A percentile compares a stretch with the other conserved stretches of the same genome.
These are phyloP conservation scores for Pterophyllum scalare DNA, from an alignment of 2,113 vertebrate species.

Conservation along the genomic window DNA sequence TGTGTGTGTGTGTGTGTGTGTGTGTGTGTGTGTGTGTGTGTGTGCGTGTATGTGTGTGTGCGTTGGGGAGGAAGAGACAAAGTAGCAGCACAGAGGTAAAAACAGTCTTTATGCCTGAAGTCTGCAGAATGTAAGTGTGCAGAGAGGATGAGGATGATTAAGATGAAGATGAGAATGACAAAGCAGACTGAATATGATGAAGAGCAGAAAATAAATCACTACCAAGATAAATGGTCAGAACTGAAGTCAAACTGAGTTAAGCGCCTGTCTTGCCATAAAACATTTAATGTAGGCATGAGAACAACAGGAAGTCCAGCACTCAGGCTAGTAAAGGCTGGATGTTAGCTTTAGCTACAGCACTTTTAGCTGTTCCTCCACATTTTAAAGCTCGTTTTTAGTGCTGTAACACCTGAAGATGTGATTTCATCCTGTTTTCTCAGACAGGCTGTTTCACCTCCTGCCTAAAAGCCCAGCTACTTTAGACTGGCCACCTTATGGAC, in stretches of 20 bases:
- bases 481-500: not conserved
- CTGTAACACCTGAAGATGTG: not conserved
- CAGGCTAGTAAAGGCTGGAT: not conserved
- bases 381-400: too few species aligned
- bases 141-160: constrained; percentile 2
- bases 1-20: constrained; percentile 18
- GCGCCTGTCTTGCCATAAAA: not conserved
- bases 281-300: not conserved
- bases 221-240: not conserved
- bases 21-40: constrained; percentile 19
- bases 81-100: constrained; percentile 43
- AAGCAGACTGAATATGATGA: not conserved
- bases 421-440: not conserved
- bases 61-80: constrained; percentile 30
- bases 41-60: constrained; percentile 17
- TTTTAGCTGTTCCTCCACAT: not conserved
- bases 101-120: constrained; percentile 31
- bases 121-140: constrained; percentile 41
- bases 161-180: not conserved
- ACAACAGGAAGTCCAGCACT: not conserved
- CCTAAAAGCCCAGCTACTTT: not conserved
- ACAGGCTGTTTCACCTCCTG: not conserved
- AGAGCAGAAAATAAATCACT: not conserved
- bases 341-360: not conserved
- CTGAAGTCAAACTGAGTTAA: not conserved